Evolutionary conservation across 1,140 invertebrate genomes (phyloP).

Genomic region (Chrysoperla carnea): DNA sequence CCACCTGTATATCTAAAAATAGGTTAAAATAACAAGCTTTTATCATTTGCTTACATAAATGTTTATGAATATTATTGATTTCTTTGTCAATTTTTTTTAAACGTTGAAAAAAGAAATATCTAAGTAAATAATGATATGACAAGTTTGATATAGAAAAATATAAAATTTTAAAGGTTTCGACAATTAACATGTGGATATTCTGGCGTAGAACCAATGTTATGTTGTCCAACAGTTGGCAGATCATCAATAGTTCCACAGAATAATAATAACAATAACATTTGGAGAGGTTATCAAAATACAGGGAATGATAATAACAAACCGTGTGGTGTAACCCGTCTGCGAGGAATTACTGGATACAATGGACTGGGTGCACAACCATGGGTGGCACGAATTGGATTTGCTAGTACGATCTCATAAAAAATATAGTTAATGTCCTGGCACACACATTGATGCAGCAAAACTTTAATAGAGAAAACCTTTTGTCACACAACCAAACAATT

Average conservation of each 20-base stretch:
- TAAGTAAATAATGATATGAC: not conserved
- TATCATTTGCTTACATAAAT: not conserved
- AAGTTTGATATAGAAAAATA: not conserved
- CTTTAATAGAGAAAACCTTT: not conserved
- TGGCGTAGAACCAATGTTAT: slow-evolving; percentile 19
- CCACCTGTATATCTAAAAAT: no score
- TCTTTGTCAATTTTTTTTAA: not conserved
- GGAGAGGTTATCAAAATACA: not conserved
- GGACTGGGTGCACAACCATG: slow-evolving; percentile 48
- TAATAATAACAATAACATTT: slow-evolving; percentile 2
- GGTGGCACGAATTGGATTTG: slow-evolving; percentile 44
- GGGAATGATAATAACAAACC: slow-evolving; percentile 5
- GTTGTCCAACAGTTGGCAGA: slow-evolving; percentile 18
- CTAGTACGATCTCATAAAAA: slow-evolving; percentile 25
- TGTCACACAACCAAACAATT: not conserved
- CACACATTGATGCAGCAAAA: not conserved
- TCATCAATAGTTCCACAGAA: slow-evolving; percentile 1
- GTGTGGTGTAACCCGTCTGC: slow-evolving; percentile 23
- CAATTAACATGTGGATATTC: slow-evolving; percentile 22
- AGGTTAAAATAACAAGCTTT: no score
- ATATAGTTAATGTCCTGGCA: not conserved
- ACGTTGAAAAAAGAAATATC: not conserved
- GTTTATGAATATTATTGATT: not conserved
- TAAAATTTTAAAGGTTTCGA: slow-evolving; percentile 9
- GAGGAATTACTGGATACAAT: slow-evolving; percentile 39